Percentiles rank a stretch among this genome's conserved stretches.
Conservation (phyloP, 2,113 vertebrate species). For the Oxyura jamaicensis region DNA sequence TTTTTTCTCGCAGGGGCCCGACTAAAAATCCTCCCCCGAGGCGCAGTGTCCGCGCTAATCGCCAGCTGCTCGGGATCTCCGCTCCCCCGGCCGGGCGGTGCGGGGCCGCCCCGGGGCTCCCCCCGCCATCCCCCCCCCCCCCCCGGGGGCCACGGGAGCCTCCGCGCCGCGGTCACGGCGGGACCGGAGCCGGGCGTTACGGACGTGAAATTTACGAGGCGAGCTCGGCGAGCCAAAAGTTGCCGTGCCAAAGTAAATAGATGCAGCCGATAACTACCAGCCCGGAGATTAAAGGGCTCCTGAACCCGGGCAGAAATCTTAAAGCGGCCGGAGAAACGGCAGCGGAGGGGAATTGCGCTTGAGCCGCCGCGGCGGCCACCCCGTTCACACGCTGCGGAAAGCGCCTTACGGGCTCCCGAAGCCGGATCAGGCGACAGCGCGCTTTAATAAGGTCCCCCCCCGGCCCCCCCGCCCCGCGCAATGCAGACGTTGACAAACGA, state of each 20-base stretch:
- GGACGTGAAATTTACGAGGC: constrained; percentile 74
- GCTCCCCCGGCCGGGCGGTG: constrained; percentile 1
- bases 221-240: constrained; percentile 74
- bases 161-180: neutral
- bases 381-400: constrained; percentile 47
- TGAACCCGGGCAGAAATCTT: constrained; percentile 38
- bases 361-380: neutral
- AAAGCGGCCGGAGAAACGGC: constrained; percentile 10
- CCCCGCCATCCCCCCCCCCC: too few species aligned
- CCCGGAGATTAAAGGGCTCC: constrained; percentile 61
- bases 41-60: too few species aligned
- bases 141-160: neutral
- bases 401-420: constrained; percentile 53
- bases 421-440: constrained; percentile 28
- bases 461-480: neutral
- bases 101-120: neutral
- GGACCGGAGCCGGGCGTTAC: constrained; percentile 56
- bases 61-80: too few species aligned
- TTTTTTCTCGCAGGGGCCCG: neutral
- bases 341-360: neutral
- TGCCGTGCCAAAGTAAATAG: constrained; percentile 78
- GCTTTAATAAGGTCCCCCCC: constrained; percentile 22
- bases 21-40: neutral
- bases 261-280: constrained; percentile 73
- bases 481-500: constrained; percentile 50